Evolutionary conservation across 2,113 vertebrate genomes (phyloP).

Genomic region (Amblyopsis rosae): DNA sequence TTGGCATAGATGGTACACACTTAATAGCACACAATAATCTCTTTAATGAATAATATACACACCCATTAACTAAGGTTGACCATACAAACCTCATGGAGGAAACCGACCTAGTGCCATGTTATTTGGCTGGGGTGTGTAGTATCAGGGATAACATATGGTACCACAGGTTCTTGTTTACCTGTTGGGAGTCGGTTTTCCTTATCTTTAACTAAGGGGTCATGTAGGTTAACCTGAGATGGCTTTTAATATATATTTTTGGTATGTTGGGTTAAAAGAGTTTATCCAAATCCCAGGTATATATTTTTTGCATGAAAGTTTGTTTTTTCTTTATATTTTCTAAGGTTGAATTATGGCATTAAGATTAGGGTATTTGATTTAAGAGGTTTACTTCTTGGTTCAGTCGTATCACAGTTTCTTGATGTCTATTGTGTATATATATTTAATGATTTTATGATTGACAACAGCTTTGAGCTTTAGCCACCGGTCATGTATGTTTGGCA

Average conservation of each 20-base stretch:
- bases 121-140: constrained; percentile 23
- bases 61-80: not conserved
- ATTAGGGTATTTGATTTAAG: constrained; percentile 40
- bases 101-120: constrained; percentile 17
- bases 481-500: constrained; percentile 27
- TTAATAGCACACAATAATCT: constrained; percentile 26
- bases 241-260: constrained; percentile 80
- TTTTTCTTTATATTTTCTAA: constrained; percentile 74
- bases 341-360: constrained; percentile 48
- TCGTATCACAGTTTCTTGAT: constrained; percentile 59
- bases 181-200: constrained; percentile 45
- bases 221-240: constrained; percentile 55
- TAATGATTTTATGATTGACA: constrained; percentile 44
- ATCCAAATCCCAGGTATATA: constrained; percentile 70
- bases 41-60: not conserved
- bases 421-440: constrained; percentile 70
- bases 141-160: constrained; percentile 26
- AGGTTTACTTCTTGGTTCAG: constrained; percentile 57
- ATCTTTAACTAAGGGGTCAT: constrained; percentile 43
- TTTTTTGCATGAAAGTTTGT: constrained; percentile 75
- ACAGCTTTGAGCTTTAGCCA: constrained; percentile 48
- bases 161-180: constrained; percentile 39
- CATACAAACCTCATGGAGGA: constrained; percentile 26
- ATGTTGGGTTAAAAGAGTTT: constrained; percentile 74
- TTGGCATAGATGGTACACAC: constrained; percentile 27